Evolutionary conservation across 2,113 vertebrate genomes (phyloP).

Genomic region (Melanocharis versteri): DNA sequence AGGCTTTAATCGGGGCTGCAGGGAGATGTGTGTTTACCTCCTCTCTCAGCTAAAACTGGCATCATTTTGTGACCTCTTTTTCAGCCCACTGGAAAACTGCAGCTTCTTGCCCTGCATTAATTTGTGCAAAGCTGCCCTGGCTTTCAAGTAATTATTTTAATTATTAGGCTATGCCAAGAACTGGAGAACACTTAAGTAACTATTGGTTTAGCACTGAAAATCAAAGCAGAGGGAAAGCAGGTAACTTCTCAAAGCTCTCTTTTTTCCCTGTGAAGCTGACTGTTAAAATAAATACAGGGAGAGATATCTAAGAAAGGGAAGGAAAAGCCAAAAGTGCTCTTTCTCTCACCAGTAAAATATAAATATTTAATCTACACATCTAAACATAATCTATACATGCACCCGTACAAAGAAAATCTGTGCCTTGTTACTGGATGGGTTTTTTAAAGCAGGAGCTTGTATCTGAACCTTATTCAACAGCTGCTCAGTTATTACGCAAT

Average conservation of each 20-base stretch:
- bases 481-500: not conserved
- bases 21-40: not conserved
- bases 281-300: not conserved
- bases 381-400: not conserved
- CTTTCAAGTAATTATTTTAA: conserved; percentile 33
- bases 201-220: not conserved
- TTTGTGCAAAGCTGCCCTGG: not conserved
- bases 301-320: not conserved
- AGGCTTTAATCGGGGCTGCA: not conserved
- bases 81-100: conserved; percentile 21
- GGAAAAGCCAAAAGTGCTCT: not conserved
- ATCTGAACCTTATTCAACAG: not conserved
- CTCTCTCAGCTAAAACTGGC: not conserved
- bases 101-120: not conserved
- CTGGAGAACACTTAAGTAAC: not conserved
- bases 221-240: not conserved
- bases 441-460: not conserved
- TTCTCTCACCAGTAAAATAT: not conserved
- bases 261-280: not conserved
- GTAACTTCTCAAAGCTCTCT: not conserved
- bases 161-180: conserved; percentile 6
- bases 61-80: not conserved
- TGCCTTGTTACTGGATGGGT: not conserved
- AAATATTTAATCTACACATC: conserved; percentile 40
- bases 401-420: not conserved